Evolutionary conservation across 1,140 invertebrate genomes (phyloP).

Genomic region (Antheraea mylitta): DNA sequence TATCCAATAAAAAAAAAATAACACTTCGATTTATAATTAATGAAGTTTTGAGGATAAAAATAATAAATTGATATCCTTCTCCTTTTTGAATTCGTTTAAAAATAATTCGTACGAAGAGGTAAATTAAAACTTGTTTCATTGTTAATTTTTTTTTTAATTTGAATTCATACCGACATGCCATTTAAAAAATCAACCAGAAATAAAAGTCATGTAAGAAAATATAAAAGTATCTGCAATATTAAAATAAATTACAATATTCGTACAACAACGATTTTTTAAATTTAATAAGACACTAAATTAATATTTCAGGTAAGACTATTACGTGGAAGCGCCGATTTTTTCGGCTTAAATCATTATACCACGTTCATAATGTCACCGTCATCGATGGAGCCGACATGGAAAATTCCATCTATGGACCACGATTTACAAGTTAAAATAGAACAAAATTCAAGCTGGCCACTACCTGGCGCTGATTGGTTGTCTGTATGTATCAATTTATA

Average conservation of each 20-base stretch:
- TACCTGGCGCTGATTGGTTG: slow-evolving; percentile 14
- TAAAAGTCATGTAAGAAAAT: too few species aligned
- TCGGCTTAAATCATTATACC: slow-evolving; percentile 82
- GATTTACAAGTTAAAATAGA: slow-evolving; percentile 74
- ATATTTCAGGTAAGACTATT: slow-evolving; percentile 66
- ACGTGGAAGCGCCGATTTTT: slow-evolving; percentile 81
- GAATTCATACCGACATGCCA: too few species aligned
- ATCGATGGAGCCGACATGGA: slow-evolving; percentile 41
- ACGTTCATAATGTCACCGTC: slow-evolving; percentile 62
- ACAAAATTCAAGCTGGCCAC: slow-evolving; percentile 50
- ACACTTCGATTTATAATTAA: too few species aligned
- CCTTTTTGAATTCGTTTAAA: too few species aligned
- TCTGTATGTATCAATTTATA: slow-evolving; percentile 7
- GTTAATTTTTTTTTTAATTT: too few species aligned
- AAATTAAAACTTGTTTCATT: too few species aligned
- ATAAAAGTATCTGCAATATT: too few species aligned
- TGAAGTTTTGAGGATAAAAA: too few species aligned
- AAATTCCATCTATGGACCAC: slow-evolving; percentile 73
- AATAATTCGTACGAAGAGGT: too few species aligned
- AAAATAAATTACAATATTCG: neutral
- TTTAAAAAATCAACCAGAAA: too few species aligned
- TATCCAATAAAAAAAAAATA: too few species aligned
- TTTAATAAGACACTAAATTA: neutral
- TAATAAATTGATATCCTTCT: too few species aligned
- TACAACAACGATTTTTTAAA: neutral